Base-by-base conservation (phyloP, 2,797 vertebrate species). In the Champsocephalus esox region DNA sequence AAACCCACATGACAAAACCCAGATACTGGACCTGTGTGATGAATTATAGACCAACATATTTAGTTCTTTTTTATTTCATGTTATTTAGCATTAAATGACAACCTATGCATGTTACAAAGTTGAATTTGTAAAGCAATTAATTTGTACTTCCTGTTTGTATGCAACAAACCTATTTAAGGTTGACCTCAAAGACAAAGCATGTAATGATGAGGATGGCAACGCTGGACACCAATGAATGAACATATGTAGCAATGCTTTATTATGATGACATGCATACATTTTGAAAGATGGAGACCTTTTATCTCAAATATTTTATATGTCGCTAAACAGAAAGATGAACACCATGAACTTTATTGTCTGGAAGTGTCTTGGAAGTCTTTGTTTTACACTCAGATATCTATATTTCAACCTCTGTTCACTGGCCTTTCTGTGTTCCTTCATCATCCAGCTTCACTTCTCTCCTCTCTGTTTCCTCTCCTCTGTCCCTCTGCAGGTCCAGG, bases 401-500 rank as follows among this genome's bases (percentile, higher is more conserved):
- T 41, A 12, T 41, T 21, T 14, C 2, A 48, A 0, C 21, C 43
- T 41, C 10, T 50, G 14, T 21, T 56, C 14, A 17, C 7, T 8
- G 7, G n/a, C 59, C 21, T 17, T 24, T 54, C 19, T 59, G 32
- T 50, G 49, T 66, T 28, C 43, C 24, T 44, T 54, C 9, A 21
- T 0, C 3, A 45, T 48, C 21, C 13, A 19, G 5, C 32, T 48
- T 80, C 48, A 63, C 17, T 5, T 1, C 46, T 54, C 60, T 76
- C 32, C 16, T 2, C 32, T 16, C 49, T 1, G 44, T 54, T 58
- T 76, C 32, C 16, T 2, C 32, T 16, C 49, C 34, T 32, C 24
- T 46, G 38, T 66, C 64, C 77, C 48, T 73, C 63, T 80, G 64
- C 84, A 94, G 92, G 82, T 89, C 64, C 77, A 92, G 64, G 73